Percentiles rank a stretch among this genome's conserved stretches.
These are phyloP conservation scores for Apamea crenata DNA, from an alignment of 2,888 invertebrate species.

Conservation along the genomic window DNA sequence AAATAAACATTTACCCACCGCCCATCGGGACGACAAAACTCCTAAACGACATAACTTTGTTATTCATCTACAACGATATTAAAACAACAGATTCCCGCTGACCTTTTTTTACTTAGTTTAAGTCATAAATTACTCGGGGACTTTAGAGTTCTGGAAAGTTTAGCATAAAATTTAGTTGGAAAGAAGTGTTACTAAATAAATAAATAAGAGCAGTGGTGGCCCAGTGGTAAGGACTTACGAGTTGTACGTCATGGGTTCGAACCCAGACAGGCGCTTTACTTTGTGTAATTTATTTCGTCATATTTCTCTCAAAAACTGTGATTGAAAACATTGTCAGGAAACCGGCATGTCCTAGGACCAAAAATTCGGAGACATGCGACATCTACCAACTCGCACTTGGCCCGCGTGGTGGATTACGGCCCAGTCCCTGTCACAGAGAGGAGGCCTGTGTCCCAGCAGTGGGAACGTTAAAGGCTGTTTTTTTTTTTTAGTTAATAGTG, in stretches of 20 bases:
- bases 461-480: too few relatives aligned
- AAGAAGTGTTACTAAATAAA: slow-evolving; percentile 32
- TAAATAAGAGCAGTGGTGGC: slow-evolving; percentile 9
- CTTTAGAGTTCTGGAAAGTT: slow-evolving; percentile 35
- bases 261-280: background rate
- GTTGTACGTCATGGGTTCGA: background rate
- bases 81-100: slow-evolving; percentile 75
- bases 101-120: slow-evolving; percentile 71
- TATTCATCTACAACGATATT: slow-evolving; percentile 80
- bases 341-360: background rate
- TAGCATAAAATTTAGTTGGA: slow-evolving; percentile 30
- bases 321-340: background rate
- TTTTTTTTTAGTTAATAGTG: slow-evolving; percentile 16
- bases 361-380: background rate
- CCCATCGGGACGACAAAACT: slow-evolving; percentile 77
- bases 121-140: slow-evolving; percentile 66
- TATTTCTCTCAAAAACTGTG: background rate
- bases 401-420: background rate
- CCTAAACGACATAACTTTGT: slow-evolving; percentile 82
- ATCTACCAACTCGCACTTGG: background rate
- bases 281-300: background rate
- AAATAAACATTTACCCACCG: slow-evolving; percentile 84
- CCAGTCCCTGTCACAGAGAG: background rate
- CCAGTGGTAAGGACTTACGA: background rate
- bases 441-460: too few relatives aligned